Conservation (phyloP, 2,113 vertebrate genomes). For the Serinus canaria region DNA sequence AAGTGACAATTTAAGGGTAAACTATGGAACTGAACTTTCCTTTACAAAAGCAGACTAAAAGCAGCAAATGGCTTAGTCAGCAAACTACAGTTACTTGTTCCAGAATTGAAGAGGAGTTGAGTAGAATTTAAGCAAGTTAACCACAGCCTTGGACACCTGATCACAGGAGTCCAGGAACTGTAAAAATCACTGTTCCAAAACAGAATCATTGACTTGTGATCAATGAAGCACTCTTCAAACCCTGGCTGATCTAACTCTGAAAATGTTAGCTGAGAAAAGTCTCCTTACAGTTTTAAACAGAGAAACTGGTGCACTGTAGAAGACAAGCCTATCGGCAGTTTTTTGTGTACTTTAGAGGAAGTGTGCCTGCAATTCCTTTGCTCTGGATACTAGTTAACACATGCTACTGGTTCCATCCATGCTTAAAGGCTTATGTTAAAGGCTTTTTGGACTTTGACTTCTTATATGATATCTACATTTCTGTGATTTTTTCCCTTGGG, state of each 20-base stretch:
- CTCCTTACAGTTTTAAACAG: background rate
- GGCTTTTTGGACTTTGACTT: background rate
- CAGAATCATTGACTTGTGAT: background rate
- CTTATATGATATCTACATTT: background rate
- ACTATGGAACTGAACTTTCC: slow-evolving; percentile 32
- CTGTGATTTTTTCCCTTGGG: background rate
- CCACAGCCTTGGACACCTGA: slow-evolving; percentile 33
- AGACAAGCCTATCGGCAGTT: background rate
- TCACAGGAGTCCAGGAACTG: background rate
- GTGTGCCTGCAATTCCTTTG: background rate
- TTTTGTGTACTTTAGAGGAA: background rate
- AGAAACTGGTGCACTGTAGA: background rate
- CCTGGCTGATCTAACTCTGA: background rate
- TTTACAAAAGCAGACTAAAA: slow-evolving; percentile 36
- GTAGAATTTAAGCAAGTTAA: slow-evolving; percentile 20
- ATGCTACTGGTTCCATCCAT: background rate
- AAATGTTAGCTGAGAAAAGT: background rate
- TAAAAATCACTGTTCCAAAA: slow-evolving; percentile 41
- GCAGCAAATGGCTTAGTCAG: slow-evolving; percentile 16
- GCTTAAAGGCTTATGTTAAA: background rate
- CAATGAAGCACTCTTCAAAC: slow-evolving; percentile 1
- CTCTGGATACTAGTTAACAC: background rate
- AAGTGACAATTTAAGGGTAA: background rate
- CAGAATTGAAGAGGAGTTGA: background rate
- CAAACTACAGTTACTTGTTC: slow-evolving; percentile 26